Base-by-base conservation (phyloP, 1,140 invertebrate species). In the Nixonia krombeini region DNA sequence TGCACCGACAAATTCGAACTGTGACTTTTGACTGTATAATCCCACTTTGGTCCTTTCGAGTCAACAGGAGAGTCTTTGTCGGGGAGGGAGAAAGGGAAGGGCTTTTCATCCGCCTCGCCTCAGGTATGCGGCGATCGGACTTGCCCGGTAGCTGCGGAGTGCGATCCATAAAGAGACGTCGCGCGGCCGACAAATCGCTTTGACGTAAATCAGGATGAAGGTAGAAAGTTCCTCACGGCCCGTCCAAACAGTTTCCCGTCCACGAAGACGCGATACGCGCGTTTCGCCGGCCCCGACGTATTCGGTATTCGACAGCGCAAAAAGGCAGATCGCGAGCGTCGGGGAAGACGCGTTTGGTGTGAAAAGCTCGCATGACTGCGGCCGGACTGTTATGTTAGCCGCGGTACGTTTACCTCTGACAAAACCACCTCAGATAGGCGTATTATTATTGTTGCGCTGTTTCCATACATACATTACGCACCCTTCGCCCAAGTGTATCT, bases 11-110 rank as follows among this genome's bases (percentile, higher is more conserved):
- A 84, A 85, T 82, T 84, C 79, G 68, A 80, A 80, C 76, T 82
- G 75, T 80, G 80, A 83, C 82, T 85, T 84, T 79, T 83, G 75
- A 84, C 83, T 82, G 79, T 81, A 81, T 85, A 84, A 84, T 84
- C 78, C 78, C 37, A 56, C 67, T 73, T 69, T 64, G 71, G 71
- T 55, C 45, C 76, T 74, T 81, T 82, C 66, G 69, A 70, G 64
- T 55, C 70, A 72, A 59, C 70, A 74, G 71, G 74, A 78, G 70
- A 73, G 61, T 46, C 62, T 67, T 74, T 63, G 57, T 69, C 26
- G 16, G 15, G 23, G 18, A 17, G 15, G 21, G 21, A 15, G 28
- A 56, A 53, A 45, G 29, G 49, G 59, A 63, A 55, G 47, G 50
- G 44, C 50, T 62, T 59, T 67, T 47, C 58, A 33, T 23, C 1